Percentiles rank a stretch among this genome's conserved stretches.
Evolutionary conservation across 2,113 vertebrate species (phyloP).

Genomic region (Hymenochirus boettgeri): DNA sequence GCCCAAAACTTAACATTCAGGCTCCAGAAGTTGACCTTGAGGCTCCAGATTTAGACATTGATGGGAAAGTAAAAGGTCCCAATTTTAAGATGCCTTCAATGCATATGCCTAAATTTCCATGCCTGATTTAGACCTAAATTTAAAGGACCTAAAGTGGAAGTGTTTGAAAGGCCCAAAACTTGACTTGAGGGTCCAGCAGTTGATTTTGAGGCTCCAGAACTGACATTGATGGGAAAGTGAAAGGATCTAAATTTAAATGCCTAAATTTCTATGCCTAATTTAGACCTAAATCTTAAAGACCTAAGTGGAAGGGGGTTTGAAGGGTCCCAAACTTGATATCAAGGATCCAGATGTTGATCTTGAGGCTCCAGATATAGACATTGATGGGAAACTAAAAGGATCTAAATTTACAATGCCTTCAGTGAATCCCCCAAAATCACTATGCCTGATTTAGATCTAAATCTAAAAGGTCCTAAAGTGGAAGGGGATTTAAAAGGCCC

Average conservation of each 20-base stretch:
- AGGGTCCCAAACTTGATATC: constrained; percentile 38
- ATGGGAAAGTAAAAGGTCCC: constrained; percentile 46
- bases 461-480: constrained; percentile 53
- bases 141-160: constrained; percentile 51
- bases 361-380: constrained; percentile 48
- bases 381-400: constrained; percentile 46
- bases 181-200: constrained; percentile 52
- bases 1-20: constrained; percentile 46
- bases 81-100: constrained; percentile 45
- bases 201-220: constrained; percentile 39
- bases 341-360: constrained; percentile 26
- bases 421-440: constrained; percentile 52
- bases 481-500: constrained; percentile 48
- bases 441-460: constrained; percentile 48
- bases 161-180: constrained; percentile 55
- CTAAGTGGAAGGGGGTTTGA: constrained; percentile 53
- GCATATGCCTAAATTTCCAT: constrained; percentile 43
- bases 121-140: constrained; percentile 48
- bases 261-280: constrained; percentile 44
- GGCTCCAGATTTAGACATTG: constrained; percentile 40
- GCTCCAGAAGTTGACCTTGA: constrained; percentile 53
- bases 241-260: constrained; percentile 42
- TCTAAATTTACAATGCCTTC: constrained; percentile 56
- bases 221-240: constrained; percentile 46
- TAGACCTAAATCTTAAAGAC: too few species aligned